phyloP scores from a whole-genome alignment of 2,888 invertebrate species.

The Stenoptilia bipunctidactyla region DNA sequence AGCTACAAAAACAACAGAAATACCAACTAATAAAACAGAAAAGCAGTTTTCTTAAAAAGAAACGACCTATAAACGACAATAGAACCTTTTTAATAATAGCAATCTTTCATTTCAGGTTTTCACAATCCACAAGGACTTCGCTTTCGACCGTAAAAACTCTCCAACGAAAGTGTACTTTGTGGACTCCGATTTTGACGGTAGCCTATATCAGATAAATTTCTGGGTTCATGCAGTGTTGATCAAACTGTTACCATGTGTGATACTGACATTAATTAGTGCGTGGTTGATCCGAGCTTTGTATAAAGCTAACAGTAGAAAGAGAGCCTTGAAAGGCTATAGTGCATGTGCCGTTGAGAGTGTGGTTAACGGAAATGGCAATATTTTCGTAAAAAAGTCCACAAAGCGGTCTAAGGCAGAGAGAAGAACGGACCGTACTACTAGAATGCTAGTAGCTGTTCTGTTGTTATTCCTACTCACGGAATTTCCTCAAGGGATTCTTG shows the following conservation, averaged over 20 bases:
- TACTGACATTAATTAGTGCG: constrained; percentile 80
- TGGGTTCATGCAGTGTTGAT: constrained; percentile 87
- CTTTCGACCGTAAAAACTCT: constrained; percentile 25
- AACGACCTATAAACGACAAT: no score
- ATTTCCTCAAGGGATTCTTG: constrained; percentile 85
- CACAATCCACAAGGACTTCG: constrained; percentile 45
- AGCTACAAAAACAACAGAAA: no score
- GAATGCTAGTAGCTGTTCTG: constrained; percentile 89
- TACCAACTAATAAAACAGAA: no score
- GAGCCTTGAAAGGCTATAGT: constrained; percentile 64
- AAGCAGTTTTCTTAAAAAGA: no score
- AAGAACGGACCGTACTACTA: constrained; percentile 83
- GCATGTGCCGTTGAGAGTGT: constrained; percentile 47
- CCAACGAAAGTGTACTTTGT: constrained; percentile 54
- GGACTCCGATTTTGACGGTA: constrained; percentile 70
- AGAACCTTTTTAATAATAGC: no score
- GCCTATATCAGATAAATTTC: constrained; percentile 79
- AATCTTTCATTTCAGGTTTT: constrained; percentile 61
- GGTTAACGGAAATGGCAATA: constrained; percentile 44
- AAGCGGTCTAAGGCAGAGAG: constrained; percentile 55
- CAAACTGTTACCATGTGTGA: constrained; percentile 83
- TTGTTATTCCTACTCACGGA: constrained; percentile 90
- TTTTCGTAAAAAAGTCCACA: constrained; percentile 43
- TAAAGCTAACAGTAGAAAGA: constrained; percentile 76
- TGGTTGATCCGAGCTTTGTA: constrained; percentile 81